Percentiles rank a stretch among this genome's conserved stretches.
These are phyloP conservation scores for Zosterops hypoxanthus DNA, from an alignment of 2,113 vertebrate species.

Conservation along the genomic window DNA sequence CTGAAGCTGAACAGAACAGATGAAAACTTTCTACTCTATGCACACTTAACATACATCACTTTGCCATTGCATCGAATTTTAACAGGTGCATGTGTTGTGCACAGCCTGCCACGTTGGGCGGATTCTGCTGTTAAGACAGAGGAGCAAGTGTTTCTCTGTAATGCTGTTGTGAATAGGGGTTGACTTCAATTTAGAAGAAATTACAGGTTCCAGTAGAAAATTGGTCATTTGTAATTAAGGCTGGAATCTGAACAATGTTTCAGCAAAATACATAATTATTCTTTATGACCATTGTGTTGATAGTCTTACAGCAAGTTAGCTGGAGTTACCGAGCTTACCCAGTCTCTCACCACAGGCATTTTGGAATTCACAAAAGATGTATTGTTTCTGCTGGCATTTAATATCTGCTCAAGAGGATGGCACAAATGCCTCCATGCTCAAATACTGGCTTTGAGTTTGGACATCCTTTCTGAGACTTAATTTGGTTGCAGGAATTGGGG, in stretches of 20 bases:
- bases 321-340: not conserved
- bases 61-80: constrained; percentile 96
- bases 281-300: not conserved
- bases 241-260: not conserved
- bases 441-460: not conserved
- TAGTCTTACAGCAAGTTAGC: not conserved
- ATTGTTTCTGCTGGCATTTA: constrained; percentile 17
- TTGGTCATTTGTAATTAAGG: not conserved
- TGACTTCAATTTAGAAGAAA: not conserved
- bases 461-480: not conserved
- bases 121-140: not conserved
- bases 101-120: not conserved
- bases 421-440: not conserved
- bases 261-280: not conserved
- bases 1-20: constrained; percentile 93
- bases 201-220: not conserved
- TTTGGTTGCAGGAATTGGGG: not conserved
- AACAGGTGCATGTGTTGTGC: constrained; percentile 78
- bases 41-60: constrained; percentile 96
- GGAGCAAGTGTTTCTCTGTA: not conserved
- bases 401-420: not conserved
- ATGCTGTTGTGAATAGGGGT: not conserved
- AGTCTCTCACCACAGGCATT: not conserved
- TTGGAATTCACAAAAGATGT: not conserved
- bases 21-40: constrained; percentile 94